Evolutionary conservation across 2,113 vertebrate species (phyloP).

Genomic region (Hystrix brachyura): DNA sequence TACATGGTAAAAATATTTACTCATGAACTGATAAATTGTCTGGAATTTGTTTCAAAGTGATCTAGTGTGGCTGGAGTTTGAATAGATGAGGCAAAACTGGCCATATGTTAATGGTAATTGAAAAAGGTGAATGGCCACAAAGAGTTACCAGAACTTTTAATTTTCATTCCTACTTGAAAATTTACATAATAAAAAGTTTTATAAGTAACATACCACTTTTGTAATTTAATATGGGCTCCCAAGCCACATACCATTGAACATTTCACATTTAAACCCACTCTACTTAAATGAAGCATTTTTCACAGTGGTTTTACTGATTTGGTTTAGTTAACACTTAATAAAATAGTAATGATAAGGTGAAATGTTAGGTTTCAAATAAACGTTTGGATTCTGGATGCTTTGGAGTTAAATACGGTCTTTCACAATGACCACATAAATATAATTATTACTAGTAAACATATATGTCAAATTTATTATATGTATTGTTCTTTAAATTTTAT

Average conservation of each 20-base stretch:
- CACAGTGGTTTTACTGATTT: not conserved
- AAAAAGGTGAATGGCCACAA: not conserved
- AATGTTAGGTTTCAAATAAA: not conserved
- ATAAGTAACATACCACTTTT: not conserved
- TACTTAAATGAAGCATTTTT: not conserved
- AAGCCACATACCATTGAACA: not conserved
- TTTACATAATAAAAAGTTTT: not conserved
- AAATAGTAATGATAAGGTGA: not conserved
- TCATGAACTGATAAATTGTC: not conserved
- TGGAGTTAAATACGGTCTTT: not conserved
- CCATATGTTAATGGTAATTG: not conserved
- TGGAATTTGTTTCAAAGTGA: constrained; percentile 36
- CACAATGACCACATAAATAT: not conserved
- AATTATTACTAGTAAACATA: not conserved
- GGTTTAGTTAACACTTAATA: not conserved
- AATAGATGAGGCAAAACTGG: not conserved
- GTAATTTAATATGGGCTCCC: not conserved
- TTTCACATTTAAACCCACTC: not conserved
- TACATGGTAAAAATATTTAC: constrained; percentile 17
- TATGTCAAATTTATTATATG: not conserved
- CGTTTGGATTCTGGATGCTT: not conserved
- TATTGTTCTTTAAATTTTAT: not conserved
- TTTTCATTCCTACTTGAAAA: not conserved
- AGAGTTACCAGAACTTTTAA: not conserved
- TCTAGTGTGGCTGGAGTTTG: not conserved